Evolutionary conservation across 1,140 invertebrate genomes (phyloP).

Genomic region (Drosophila virilis): DNA sequence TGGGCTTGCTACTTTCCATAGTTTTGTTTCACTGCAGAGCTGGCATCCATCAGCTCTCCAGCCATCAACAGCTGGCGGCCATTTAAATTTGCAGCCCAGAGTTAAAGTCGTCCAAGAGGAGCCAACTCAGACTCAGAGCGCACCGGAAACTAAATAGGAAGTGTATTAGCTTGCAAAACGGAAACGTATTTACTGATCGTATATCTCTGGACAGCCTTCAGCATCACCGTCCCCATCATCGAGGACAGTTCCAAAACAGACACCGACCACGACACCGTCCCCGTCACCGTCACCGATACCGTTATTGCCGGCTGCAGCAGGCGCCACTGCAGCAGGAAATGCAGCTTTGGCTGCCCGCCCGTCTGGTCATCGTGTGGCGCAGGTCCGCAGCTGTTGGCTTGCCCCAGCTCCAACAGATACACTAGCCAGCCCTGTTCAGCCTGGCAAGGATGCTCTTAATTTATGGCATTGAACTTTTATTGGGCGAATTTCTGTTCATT

Average conservation of each 20-base stretch:
- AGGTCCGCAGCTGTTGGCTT: conserved; percentile 36
- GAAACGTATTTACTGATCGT: conserved; percentile 81
- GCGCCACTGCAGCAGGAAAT: conserved; percentile 41
- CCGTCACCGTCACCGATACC: neutral
- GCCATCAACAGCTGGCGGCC: conserved; percentile 35
- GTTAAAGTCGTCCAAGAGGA: conserved; percentile 48
- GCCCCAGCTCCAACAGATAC: neutral
- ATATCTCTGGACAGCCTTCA: conserved; percentile 46
- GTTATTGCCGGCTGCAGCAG: conserved; percentile 22
- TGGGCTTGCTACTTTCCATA: conserved; percentile 43
- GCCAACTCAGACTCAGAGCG: neutral
- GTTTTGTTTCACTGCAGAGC: conserved; percentile 25
- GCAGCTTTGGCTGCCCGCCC: conserved; percentile 49
- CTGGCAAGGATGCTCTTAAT: conserved; percentile 65
- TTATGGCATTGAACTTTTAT: conserved; percentile 84
- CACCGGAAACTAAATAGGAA: conserved; percentile 66
- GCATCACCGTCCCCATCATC: neutral
- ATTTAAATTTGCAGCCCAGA: conserved; percentile 36
- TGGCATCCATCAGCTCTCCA: neutral
- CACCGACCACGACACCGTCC: neutral
- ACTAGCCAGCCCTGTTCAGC: conserved; percentile 1
- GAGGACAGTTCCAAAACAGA: neutral
- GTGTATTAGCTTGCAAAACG: conserved; percentile 68
- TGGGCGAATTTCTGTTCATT: conserved; percentile 81
- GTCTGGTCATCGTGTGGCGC: conserved; percentile 44